Percentiles rank a stretch among this genome's conserved stretches.
phyloP scores from a whole-genome alignment of 2,113 vertebrate genomes.

The Mustela nigripes region DNA sequence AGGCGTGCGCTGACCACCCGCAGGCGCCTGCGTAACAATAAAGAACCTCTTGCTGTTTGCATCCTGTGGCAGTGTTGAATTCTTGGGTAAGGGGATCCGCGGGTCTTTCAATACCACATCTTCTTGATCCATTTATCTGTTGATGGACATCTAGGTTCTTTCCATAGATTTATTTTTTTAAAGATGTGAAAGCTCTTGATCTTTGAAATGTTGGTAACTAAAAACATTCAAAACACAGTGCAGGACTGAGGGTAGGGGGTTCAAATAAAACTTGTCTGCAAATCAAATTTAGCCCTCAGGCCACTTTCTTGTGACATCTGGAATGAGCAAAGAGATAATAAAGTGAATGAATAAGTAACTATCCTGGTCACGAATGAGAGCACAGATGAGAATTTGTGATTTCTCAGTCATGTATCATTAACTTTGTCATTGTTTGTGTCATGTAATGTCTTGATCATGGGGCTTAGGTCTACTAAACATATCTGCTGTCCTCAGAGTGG shows the following conservation, averaged over 20 bases:
- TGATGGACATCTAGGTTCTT: no score
- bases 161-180: background rate
- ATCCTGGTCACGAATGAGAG: background rate
- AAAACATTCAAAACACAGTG: background rate
- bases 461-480: background rate
- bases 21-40: no score
- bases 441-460: background rate
- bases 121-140: no score
- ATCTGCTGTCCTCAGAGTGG: background rate
- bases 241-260: background rate
- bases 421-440: background rate
- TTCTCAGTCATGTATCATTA: background rate
- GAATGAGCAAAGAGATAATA: background rate
- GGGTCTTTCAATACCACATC: no score
- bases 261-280: background rate
- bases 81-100: no score
- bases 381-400: background rate
- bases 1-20: no score
- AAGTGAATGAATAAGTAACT: slow-evolving; percentile 26
- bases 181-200: background rate
- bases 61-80: no score
- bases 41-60: no score
- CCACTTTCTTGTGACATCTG: slow-evolving; percentile 14
- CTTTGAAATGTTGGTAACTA: background rate
- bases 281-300: background rate